These are phyloP conservation scores for Coelopa frigida DNA, from an alignment of 1,140 invertebrate genomes.

Conservation along the genomic window DNA sequence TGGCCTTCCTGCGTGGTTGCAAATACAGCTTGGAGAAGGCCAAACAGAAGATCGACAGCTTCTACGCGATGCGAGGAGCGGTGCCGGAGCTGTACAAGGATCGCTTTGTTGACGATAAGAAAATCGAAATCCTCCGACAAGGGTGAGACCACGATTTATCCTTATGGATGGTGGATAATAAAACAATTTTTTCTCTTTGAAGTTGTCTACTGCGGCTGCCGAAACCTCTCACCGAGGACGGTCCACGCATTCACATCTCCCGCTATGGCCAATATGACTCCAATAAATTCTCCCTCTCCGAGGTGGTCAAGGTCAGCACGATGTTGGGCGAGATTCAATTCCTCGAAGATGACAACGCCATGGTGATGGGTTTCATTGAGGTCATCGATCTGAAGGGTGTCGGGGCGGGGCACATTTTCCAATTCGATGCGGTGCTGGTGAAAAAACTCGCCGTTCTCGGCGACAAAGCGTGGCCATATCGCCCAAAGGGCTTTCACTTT, in stretches of 20 bases:
- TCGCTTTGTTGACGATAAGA: constrained; percentile 34
- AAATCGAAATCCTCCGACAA: constrained; percentile 30
- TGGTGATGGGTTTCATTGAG: constrained; percentile 45
- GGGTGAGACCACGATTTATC: no score
- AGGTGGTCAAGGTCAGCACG: constrained; percentile 43
- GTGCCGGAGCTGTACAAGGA: constrained; percentile 52
- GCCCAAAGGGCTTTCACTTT: constrained; percentile 50
- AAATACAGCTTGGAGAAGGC: constrained; percentile 62
- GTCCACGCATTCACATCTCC: constrained; percentile 48
- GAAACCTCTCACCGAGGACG: constrained; percentile 40
- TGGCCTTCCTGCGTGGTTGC: constrained; percentile 57
- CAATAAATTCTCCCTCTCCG: constrained; percentile 41
- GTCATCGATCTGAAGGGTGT: constrained; percentile 48
- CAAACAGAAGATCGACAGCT: constrained; percentile 59
- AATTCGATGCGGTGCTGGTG: constrained; percentile 47
- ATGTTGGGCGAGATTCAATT: constrained; percentile 47
- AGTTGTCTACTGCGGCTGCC: constrained; percentile 39
- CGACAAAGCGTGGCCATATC: constrained; percentile 50
- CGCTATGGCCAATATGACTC: constrained; percentile 47
- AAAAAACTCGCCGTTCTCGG: constrained; percentile 47
- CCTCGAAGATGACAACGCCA: constrained; percentile 45
- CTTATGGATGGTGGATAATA: no score
- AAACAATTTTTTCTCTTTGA: background rate
- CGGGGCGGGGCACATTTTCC: constrained; percentile 46
- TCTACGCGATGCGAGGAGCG: constrained; percentile 52